These are phyloP conservation scores for Drosophila neonasuta DNA, from an alignment of 2,888 invertebrate genomes.

Conservation along the genomic window DNA sequence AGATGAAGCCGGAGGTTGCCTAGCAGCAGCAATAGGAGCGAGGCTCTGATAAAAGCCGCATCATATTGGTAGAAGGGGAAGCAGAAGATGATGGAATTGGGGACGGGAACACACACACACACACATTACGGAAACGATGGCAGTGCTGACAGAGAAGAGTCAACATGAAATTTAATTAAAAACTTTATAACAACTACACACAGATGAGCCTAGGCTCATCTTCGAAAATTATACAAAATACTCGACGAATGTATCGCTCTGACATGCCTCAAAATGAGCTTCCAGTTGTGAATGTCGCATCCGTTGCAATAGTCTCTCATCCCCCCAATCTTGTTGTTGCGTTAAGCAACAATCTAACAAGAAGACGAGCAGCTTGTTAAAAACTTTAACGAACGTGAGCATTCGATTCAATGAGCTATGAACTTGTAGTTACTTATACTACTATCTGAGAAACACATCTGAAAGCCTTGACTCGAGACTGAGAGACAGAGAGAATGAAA, in stretches of 20 bases:
- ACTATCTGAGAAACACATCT: neutral
- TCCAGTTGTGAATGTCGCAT: constrained; percentile 20
- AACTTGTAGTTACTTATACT: constrained; percentile 36
- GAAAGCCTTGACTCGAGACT: neutral
- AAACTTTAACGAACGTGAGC: constrained; percentile 31
- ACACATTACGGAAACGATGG: constrained; percentile 43
- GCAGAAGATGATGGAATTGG: neutral
- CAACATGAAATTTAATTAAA: constrained; percentile 79
- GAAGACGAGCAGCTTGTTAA: constrained; percentile 28
- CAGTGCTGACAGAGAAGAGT: constrained; percentile 57
- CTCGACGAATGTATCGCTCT: constrained; percentile 3
- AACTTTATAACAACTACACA: constrained; percentile 72
- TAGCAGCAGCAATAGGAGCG: constrained; percentile 22
- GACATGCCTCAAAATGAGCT: neutral
- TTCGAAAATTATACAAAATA: constrained; percentile 47
- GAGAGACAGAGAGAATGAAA: neutral
- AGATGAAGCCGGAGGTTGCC: constrained; percentile 14
- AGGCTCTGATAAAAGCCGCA: constrained; percentile 33
- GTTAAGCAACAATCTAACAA: constrained; percentile 11
- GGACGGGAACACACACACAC: neutral
- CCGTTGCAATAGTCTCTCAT: constrained; percentile 17
- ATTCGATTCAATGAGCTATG: constrained; percentile 46
- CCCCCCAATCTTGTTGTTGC: neutral
- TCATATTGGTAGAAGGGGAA: constrained; percentile 26
- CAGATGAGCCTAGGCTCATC: constrained; percentile 38